phyloP scores from a whole-genome alignment of 1,140 invertebrate genomes.

The Limonius californicus region DNA sequence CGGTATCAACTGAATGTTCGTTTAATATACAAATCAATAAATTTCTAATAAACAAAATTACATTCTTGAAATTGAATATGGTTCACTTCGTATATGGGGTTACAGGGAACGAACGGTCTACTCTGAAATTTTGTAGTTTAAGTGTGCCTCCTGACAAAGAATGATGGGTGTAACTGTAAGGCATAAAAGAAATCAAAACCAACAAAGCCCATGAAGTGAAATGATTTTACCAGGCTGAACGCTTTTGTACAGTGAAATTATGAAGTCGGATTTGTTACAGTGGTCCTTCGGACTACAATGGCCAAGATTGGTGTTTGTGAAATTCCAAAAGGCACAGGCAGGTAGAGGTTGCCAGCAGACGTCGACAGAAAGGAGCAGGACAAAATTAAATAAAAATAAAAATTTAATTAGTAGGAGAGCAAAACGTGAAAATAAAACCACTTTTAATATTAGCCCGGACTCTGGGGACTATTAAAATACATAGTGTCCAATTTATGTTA shows the following conservation, averaged over 20 bases:
- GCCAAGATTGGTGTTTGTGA: not conserved
- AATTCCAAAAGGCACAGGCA: not conserved
- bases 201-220: not conserved
- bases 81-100: too few relatives aligned
- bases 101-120: too few relatives aligned
- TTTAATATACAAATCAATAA: too few relatives aligned
- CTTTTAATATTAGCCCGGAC: constrained; percentile 1
- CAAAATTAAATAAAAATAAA: not conserved
- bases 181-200: not conserved
- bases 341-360: too few relatives aligned
- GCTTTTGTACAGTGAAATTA: constrained; percentile 3
- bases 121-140: not conserved
- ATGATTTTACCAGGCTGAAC: not conserved
- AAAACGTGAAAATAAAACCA: not conserved
- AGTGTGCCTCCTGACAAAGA: constrained; percentile 6
- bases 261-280: constrained; percentile 1
- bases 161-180: not conserved
- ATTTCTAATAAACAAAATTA: too few relatives aligned
- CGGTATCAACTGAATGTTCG: too few relatives aligned
- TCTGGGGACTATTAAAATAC: constrained; percentile 3
- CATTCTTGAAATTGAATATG: too few relatives aligned
- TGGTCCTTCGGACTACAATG: not conserved
- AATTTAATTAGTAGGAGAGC: constrained; percentile 2
- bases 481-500: constrained; percentile 16
- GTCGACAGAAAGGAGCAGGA: too few relatives aligned